phyloP scores from a whole-genome alignment of 2,113 vertebrate genomes.

The Bubalus kerabau region DNA sequence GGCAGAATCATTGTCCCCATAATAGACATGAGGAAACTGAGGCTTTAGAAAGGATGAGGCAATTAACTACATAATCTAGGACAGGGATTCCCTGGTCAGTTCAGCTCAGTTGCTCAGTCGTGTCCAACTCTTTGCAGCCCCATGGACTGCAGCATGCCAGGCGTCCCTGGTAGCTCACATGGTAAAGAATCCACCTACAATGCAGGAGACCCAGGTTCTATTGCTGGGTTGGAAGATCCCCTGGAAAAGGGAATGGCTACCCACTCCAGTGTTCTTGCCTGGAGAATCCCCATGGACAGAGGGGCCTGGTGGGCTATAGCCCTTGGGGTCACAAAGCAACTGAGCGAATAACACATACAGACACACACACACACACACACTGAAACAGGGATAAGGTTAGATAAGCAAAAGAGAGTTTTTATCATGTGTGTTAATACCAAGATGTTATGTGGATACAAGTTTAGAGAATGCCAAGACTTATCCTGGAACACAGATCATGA shows the following conservation, averaged over 20 bases:
- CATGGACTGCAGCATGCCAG: not conserved
- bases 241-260: not conserved
- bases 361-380: not conserved
- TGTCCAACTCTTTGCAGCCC: rapidly evolving
- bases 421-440: not conserved
- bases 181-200: not conserved
- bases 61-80: not conserved
- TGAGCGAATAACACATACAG: not conserved
- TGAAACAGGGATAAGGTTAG: not conserved
- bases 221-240: not conserved
- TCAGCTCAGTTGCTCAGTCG: not conserved
- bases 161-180: not conserved
- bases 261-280: not conserved
- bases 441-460: not conserved
- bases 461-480: not conserved
- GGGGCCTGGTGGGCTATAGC: not conserved
- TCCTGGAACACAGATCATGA: not conserved
- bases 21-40: not conserved
- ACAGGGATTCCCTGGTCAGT: not conserved
- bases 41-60: not conserved
- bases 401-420: not conserved
- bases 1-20: not conserved
- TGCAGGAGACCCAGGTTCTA: not conserved
- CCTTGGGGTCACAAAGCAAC: not conserved
- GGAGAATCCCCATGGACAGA: not conserved